Base-by-base conservation (phyloP, 2,888 invertebrate species). In the Diplolepis rosae region DNA sequence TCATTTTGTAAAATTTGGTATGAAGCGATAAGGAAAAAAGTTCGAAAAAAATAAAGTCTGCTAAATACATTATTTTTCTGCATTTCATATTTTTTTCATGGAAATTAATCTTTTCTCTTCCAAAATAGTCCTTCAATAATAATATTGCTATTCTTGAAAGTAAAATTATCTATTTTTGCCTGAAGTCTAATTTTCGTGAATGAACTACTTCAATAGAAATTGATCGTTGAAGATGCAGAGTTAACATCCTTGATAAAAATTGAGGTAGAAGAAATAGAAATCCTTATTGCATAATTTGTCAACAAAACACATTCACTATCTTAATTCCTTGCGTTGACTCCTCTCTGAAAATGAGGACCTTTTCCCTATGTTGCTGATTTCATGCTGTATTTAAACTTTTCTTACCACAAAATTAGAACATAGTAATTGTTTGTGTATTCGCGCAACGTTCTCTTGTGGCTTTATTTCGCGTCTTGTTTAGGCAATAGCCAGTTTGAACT, bases 361-460 rank as follows among this genome's bases (percentile, higher is more conserved):
- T 18, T 18, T 56, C 18, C 9, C 28, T 56, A 27, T 27, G 27
- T 39, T 35, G 24, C 35, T 56, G 32, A 56, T 22, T 35, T 13
- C 22, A 35, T 35, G 56, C 35, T 56, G 15, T 22, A 22, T 56
- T 56, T 22, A 35, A 35, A 56, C 32, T 32, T 52, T 54, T 61
- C 22, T 22, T n/a, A 35, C 56, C 56, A 3, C 56, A 39, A 54
- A 32, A 54, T 54, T 54, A 54, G 54, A 61, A n/a, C n/a, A n/a
- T n/a, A n/a, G 35, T 61, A 61, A 61, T 61, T 61, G 52, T 28
- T 28, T 15, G n/a, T n/a, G 52, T 52, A 52, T 52, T 52, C 52
- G 28, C n/a, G 51, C 27, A 52, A 52, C 15, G 28, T 52, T n/a
- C 52, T 52, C 28, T 28, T 52, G 52, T 52, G 27, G 52, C 52